phyloP scores from a whole-genome alignment of 37 sponge, comb jelly and placozoan species.

The Aplysina aerophoba region DNA sequence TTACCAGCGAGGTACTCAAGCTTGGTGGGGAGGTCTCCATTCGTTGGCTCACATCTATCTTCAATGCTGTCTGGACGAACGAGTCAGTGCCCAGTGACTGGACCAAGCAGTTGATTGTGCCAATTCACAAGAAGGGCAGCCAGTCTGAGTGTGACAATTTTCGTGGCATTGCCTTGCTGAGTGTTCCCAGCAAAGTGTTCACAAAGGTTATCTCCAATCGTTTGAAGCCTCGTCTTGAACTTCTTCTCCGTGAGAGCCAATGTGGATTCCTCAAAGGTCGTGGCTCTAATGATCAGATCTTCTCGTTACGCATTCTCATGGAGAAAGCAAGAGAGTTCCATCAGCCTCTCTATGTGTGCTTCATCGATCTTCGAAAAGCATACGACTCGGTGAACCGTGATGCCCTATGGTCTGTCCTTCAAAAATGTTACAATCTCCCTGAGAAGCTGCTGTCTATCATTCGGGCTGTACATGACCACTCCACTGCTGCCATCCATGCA shows the following conservation, averaged over 20 bases:
- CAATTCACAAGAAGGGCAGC: constrained; percentile 30
- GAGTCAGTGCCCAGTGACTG: constrained; percentile 9
- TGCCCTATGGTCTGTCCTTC: constrained; percentile 8
- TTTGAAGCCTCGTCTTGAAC: constrained; percentile 5
- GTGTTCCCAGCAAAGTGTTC: constrained; percentile 36
- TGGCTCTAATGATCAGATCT: constrained; percentile 38
- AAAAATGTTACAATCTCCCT: background rate
- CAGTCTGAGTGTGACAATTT: constrained; percentile 10
- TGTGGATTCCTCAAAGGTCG: constrained; percentile 32
- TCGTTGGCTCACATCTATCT: constrained; percentile 7
- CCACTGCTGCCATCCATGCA: constrained; percentile 1
- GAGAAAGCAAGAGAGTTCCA: constrained; percentile 18
- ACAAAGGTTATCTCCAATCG: constrained; percentile 18
- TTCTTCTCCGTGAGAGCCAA: constrained; percentile 26
- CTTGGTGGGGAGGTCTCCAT: constrained; percentile 12
- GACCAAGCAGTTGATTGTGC: constrained; percentile 3
- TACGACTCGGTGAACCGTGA: constrained; percentile 11
- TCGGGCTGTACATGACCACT: background rate
- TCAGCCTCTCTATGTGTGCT: background rate
- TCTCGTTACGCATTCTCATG: constrained; percentile 5
- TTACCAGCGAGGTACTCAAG: constrained; percentile 11
- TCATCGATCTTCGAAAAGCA: constrained; percentile 16
- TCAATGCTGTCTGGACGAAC: constrained; percentile 20
- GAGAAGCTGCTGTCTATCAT: background rate
- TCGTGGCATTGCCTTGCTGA: constrained; percentile 15